These are phyloP conservation scores for Lacerta viridis DNA, from an alignment of 2,797 vertebrate genomes.

Conservation along the genomic window DNA sequence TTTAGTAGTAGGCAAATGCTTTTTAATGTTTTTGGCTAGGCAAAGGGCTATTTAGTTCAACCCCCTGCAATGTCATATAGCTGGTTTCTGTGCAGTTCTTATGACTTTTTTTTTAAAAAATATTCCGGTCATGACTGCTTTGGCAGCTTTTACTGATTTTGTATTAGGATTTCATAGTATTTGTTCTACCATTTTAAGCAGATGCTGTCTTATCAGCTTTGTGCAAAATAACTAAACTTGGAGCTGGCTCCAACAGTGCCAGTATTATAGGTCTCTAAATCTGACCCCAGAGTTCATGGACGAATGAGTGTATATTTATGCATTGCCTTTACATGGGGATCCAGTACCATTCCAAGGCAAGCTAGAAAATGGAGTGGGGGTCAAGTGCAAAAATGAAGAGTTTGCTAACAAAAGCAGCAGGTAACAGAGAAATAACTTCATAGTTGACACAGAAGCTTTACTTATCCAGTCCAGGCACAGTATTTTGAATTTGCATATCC, in stretches of 20 bases:
- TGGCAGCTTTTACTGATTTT: background rate
- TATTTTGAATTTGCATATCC: constrained; percentile 15
- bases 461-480: constrained; percentile 12
- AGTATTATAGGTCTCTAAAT: background rate
- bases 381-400: background rate
- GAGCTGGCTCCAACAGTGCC: background rate
- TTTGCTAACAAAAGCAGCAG: background rate
- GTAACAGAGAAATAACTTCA: background rate
- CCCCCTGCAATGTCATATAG: background rate
- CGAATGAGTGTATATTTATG: background rate
- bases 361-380: background rate
- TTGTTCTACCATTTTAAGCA: background rate
- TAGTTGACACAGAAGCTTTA: background rate
- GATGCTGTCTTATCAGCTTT: background rate
- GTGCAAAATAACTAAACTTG: background rate
- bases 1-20: background rate
- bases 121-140: background rate
- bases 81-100: background rate
- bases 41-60: background rate
- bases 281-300: constrained; percentile 7
- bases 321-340: background rate
- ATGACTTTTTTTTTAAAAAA: background rate
- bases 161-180: background rate
- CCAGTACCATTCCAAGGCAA: background rate
- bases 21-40: background rate